Conservation (phyloP, 2,797 vertebrate species). For the Sebastes vulpes region DNA sequence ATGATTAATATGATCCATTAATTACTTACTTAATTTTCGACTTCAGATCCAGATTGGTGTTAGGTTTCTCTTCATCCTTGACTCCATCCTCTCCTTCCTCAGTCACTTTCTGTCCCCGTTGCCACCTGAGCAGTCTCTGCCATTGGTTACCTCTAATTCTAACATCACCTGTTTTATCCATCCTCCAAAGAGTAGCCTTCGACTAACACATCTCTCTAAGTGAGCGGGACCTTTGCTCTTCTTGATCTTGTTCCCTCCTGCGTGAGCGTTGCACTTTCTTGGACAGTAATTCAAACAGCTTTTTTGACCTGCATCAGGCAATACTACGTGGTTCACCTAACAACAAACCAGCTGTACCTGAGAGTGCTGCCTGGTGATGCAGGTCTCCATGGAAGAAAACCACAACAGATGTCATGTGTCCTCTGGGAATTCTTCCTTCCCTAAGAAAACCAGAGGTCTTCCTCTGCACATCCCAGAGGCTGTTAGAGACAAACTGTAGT, state of each 20-base stretch:
- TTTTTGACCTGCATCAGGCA: constrained; percentile 18
- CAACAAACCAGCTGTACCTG: constrained; percentile 53
- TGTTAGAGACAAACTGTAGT: not conserved
- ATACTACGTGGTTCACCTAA: constrained; percentile 39
- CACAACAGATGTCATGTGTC: constrained; percentile 63
- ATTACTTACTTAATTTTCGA: constrained; percentile 80
- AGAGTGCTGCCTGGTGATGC: constrained; percentile 61
- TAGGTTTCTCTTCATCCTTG: constrained; percentile 49
- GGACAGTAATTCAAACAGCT: not conserved
- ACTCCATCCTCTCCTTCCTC: constrained; percentile 46
- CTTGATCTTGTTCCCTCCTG: not conserved
- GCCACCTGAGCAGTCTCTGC: constrained; percentile 73
- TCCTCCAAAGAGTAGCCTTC: constrained; percentile 1
- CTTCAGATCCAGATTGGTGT: constrained; percentile 29
- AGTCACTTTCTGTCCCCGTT: constrained; percentile 56
- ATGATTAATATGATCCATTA: not conserved
- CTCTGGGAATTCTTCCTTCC: constrained; percentile 58
- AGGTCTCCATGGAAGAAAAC: constrained; percentile 79
- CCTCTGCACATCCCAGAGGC: not conserved
- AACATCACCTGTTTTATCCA: constrained; percentile 49
- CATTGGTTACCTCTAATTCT: constrained; percentile 64
- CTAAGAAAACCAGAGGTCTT: constrained; percentile 12
- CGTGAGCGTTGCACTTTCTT: not conserved
- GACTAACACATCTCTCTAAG: not conserved
- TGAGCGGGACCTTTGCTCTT: not conserved